A percentile compares a stretch with the other conserved stretches of the same genome.
phyloP scores from a whole-genome alignment of 2,113 vertebrate genomes.

The Mesembrinibis cayennensis region DNA sequence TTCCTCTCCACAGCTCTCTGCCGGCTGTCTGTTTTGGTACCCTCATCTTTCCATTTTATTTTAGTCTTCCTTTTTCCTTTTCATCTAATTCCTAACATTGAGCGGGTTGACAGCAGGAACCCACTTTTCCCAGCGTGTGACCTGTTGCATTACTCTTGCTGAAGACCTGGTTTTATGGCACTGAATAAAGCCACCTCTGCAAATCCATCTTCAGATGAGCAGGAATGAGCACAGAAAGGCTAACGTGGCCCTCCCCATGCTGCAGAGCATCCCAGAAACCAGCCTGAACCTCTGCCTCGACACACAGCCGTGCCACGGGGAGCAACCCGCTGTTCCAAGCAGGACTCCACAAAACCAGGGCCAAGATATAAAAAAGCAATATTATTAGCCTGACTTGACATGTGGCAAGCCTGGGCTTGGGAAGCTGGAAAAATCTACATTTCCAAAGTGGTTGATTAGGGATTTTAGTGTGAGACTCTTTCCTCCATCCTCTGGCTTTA shows the following conservation, averaged over 20 bases:
- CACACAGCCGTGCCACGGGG: background rate
- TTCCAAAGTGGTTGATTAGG: background rate
- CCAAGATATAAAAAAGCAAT: background rate
- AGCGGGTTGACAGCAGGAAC: background rate
- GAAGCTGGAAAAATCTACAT: background rate
- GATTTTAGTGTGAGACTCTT: background rate
- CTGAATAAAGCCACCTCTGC: background rate
- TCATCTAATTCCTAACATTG: background rate
- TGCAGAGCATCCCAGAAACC: background rate
- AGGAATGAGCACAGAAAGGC: background rate
- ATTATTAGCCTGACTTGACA: background rate
- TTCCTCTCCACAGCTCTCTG: background rate
- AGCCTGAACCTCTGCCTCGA: background rate
- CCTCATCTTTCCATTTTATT: background rate
- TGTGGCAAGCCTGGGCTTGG: background rate
- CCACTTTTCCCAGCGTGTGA: accelerated
- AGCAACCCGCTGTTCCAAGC: background rate
- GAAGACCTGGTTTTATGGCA: background rate
- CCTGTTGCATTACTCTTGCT: background rate
- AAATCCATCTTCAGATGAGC: background rate
- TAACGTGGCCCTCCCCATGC: background rate
- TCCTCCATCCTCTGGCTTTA: background rate
- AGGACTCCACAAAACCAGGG: background rate
- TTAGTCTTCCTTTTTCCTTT: background rate
- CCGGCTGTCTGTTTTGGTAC: background rate